Evolutionary conservation across 2,888 invertebrate species (phyloP).

Genomic region (Pocota personata): DNA sequence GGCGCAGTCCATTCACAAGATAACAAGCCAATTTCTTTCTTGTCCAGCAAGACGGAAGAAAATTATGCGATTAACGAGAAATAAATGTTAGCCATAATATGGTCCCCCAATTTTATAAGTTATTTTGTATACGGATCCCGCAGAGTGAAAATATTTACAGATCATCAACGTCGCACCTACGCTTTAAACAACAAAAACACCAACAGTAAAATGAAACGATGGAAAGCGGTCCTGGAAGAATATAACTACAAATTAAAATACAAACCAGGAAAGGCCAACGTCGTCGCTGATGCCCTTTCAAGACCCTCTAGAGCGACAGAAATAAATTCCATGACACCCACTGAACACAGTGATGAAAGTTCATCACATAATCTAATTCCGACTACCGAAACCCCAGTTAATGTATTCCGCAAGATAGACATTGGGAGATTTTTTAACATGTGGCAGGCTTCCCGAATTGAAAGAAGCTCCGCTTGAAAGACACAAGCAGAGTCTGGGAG

Average conservation of each 20-base stretch:
- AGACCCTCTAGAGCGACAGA: not conserved
- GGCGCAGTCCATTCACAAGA: conserved; percentile 76
- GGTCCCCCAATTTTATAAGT: conserved; percentile 19
- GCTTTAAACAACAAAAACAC: not conserved
- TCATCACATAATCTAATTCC: not conserved
- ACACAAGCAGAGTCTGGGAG: too few species aligned
- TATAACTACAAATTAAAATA: conserved; percentile 48
- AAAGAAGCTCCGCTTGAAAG: too few species aligned
- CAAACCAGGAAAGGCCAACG: conserved; percentile 45
- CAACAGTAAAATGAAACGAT: conserved; percentile 45
- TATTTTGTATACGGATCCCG: conserved; percentile 36
- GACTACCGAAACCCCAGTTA: not conserved
- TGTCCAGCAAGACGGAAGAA: conserved; percentile 38
- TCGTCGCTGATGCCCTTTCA: conserved; percentile 51
- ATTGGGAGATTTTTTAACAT: too few species aligned
- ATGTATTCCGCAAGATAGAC: not conserved
- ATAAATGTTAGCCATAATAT: conserved; percentile 47
- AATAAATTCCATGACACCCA: not conserved
- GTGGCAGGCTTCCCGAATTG: too few species aligned
- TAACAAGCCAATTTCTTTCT: conserved; percentile 54
- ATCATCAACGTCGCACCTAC: conserved; percentile 47
- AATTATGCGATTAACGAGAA: conserved; percentile 16
- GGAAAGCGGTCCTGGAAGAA: conserved; percentile 62
- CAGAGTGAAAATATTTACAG: conserved; percentile 35
- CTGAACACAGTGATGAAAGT: not conserved